Percentiles rank a stretch among this genome's conserved stretches.
Conservation (phyloP, 2,113 vertebrate genomes). For the Zapus hudsonius region DNA sequence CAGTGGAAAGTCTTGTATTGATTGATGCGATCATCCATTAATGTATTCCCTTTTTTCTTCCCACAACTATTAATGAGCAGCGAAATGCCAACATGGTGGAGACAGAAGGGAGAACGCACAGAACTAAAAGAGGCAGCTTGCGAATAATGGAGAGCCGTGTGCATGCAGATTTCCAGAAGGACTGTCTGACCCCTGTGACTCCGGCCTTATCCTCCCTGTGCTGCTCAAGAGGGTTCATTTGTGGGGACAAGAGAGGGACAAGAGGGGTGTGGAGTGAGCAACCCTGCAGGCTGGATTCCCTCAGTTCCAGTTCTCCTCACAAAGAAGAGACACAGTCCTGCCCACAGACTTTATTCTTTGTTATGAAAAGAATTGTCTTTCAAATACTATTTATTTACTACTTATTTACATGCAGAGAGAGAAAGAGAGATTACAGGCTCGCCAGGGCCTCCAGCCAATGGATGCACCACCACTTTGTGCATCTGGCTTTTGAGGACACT, state of each 20-base stretch:
- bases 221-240: background rate
- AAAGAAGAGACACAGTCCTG: background rate
- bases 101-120: constrained; percentile 73
- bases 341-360: background rate
- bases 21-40: constrained; percentile 48
- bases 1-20: background rate
- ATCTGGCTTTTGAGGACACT: too few relatives aligned
- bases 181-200: background rate
- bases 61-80: constrained; percentile 68
- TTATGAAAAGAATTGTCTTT: too few relatives aligned
- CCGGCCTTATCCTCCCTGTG: background rate
- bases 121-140: constrained; percentile 43
- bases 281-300: background rate
- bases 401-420: too few relatives aligned
- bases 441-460: too few relatives aligned
- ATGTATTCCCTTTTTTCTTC: constrained; percentile 53
- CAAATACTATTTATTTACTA: too few relatives aligned
- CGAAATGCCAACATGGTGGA: constrained; percentile 64
- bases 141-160: constrained; percentile 57
- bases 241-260: background rate
- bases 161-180: constrained; percentile 10
- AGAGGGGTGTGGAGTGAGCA: background rate
- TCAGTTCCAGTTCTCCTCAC: constrained; percentile 43
- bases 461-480: too few relatives aligned
- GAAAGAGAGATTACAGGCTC: too few relatives aligned